Percentiles rank a stretch among this genome's conserved stretches.
These are phyloP conservation scores for Stegodyphus mimosarum DNA, from an alignment of 1,140 invertebrate species.

Conservation along the genomic window DNA sequence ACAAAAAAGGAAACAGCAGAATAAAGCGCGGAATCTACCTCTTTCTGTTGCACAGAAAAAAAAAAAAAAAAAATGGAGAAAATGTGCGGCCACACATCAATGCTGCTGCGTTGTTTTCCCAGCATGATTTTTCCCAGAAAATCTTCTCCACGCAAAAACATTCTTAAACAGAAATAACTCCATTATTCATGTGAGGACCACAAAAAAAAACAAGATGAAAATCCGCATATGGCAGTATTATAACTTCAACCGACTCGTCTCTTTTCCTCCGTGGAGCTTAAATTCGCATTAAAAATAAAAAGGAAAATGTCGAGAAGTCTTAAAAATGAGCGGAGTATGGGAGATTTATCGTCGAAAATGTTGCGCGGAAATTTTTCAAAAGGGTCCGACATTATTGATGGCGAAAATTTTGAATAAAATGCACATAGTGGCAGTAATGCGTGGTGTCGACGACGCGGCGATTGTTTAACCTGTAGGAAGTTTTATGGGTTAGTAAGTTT, in stretches of 20 bases:
- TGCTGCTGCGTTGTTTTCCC: neutral
- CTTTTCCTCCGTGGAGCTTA: conserved; percentile 1
- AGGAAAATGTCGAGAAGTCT: conserved; percentile 3
- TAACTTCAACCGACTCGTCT: neutral
- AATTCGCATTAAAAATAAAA: conserved; percentile 29
- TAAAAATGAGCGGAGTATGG: neutral
- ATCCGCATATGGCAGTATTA: too few relatives aligned
- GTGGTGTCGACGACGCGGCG: too few relatives aligned
- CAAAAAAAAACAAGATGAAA: too few relatives aligned
- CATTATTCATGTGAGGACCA: conserved; percentile 21
- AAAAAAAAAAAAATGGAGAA: neutral
- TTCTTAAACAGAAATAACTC: conserved; percentile 45
- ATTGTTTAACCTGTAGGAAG: too few relatives aligned
- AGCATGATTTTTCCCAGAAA: conserved; percentile 12
- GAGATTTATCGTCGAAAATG: neutral
- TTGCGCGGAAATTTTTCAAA: too few relatives aligned
- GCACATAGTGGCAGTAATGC: too few relatives aligned
- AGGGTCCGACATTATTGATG: too few relatives aligned
- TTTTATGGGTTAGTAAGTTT: too few relatives aligned
- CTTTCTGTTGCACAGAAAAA: neutral
- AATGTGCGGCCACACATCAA: neutral
- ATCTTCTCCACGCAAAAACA: conserved; percentile 19
- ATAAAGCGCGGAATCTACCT: neutral
- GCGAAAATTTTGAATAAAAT: too few relatives aligned
- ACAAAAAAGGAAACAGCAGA: neutral